phyloP scores from a whole-genome alignment of 2,113 vertebrate species.

The Corythornis cristatus region DNA sequence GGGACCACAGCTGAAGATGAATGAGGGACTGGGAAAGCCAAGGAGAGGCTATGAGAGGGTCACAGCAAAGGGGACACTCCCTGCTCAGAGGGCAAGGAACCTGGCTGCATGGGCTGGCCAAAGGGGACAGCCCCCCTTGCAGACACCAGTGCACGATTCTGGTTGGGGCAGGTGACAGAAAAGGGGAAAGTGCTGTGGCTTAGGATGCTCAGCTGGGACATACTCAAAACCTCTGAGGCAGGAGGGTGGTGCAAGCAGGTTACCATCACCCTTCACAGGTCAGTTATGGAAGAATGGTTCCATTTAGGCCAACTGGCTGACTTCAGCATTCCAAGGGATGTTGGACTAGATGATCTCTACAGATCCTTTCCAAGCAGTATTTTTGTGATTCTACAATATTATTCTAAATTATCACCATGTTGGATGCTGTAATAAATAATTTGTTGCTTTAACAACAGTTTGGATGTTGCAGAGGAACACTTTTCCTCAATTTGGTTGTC shows the following conservation, averaged over 20 bases:
- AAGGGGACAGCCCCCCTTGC: neutral
- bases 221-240: fast-evolving
- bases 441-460: neutral
- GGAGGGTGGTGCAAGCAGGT: neutral
- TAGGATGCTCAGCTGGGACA: neutral
- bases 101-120: neutral
- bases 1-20: neutral
- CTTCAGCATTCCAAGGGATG: no score
- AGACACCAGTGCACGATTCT: neutral
- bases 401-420: neutral
- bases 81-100: neutral
- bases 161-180: fast-evolving
- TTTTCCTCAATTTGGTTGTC: neutral
- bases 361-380: neutral
- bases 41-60: fast-evolving
- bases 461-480: neutral
- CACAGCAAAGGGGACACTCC: fast-evolving
- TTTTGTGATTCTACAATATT: neutral
- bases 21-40: neutral
- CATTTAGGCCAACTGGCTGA: neutral
- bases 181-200: fast-evolving
- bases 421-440: neutral
- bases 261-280: neutral
- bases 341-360: neutral
- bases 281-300: neutral